Evolutionary conservation across 2,797 vertebrate genomes (phyloP).

Genomic region (Helicolenus hilgendorfi): DNA sequence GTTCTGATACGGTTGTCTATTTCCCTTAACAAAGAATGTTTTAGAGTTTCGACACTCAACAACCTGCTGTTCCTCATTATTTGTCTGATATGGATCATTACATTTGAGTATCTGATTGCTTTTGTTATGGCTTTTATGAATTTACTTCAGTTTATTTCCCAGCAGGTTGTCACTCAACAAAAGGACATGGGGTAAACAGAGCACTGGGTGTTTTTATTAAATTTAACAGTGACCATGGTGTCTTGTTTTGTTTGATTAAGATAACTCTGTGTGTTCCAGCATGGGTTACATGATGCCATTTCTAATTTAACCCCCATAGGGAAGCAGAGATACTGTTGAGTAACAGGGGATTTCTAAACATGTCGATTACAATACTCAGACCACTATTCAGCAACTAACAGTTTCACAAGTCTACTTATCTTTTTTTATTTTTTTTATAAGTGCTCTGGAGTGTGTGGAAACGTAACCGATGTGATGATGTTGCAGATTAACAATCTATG

Average conservation of each 20-base stretch:
- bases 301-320: constrained; percentile 48
- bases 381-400: constrained; percentile 72
- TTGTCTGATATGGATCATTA: not conserved
- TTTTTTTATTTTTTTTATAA: not conserved
- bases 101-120: not conserved
- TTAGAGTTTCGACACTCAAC: not conserved
- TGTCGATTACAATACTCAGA: constrained; percentile 23
- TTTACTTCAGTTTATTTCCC: constrained; percentile 51
- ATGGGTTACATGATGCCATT: constrained; percentile 57
- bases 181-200: constrained; percentile 68
- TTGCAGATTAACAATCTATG: constrained; percentile 54
- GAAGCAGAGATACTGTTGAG: constrained; percentile 71
- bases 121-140: constrained; percentile 1
- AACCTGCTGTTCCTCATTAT: not conserved
- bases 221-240: constrained; percentile 5
- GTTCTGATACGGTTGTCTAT: not conserved
- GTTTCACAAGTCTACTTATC: constrained; percentile 61
- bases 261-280: constrained; percentile 53
- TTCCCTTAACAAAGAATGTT: constrained; percentile 14
- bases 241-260: constrained; percentile 5
- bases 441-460: constrained; percentile 26
- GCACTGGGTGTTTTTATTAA: constrained; percentile 1
- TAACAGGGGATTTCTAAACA: constrained; percentile 73
- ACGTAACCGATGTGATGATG: not conserved
- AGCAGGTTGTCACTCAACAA: constrained; percentile 65